Percentiles rank a stretch among this genome's conserved stretches.
Evolutionary conservation across 2,888 invertebrate genomes (phyloP).

Genomic region (Ditula angustiorana): DNA sequence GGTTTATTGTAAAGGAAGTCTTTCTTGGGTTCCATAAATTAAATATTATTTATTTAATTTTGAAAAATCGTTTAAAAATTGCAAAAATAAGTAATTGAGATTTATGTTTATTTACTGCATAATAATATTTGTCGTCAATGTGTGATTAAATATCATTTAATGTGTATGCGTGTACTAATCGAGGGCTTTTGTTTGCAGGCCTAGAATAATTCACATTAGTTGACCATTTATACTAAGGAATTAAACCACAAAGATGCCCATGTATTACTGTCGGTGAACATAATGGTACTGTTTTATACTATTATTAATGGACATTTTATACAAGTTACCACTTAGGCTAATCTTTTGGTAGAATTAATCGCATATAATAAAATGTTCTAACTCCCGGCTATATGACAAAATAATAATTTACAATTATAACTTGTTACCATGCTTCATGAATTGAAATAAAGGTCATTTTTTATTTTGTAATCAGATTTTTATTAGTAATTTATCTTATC

Average conservation of each 20-base stretch:
- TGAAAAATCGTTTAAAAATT: slow-evolving; percentile 12
- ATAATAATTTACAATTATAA: slow-evolving; percentile 80
- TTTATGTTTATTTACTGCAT: slow-evolving; percentile 30
- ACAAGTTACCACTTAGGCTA: slow-evolving; percentile 84
- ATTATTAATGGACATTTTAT: slow-evolving; percentile 80
- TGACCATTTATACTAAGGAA: slow-evolving; percentile 74
- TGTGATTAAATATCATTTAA: slow-evolving; percentile 32
- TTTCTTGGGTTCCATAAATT: slow-evolving; percentile 6
- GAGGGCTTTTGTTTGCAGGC: slow-evolving; percentile 66
- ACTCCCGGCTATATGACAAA: slow-evolving; percentile 74
- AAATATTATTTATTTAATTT: slow-evolving; percentile 25
- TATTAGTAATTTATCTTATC: slow-evolving; percentile 49
- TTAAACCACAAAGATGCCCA: slow-evolving; percentile 72
- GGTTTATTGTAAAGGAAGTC: neutral
- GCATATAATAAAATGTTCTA: slow-evolving; percentile 79
- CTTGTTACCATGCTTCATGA: slow-evolving; percentile 85
- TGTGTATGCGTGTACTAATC: slow-evolving; percentile 34
- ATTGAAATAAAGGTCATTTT: slow-evolving; percentile 84
- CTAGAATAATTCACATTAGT: slow-evolving; percentile 73
- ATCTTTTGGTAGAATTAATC: slow-evolving; percentile 79
- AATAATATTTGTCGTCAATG: slow-evolving; percentile 32
- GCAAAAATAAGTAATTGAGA: slow-evolving; percentile 23
- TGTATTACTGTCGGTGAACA: slow-evolving; percentile 55
- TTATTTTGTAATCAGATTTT: slow-evolving; percentile 80
- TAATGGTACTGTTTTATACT: slow-evolving; percentile 82